These are phyloP conservation scores for Wasmannia auropunctata DNA, from an alignment of 1,140 invertebrate genomes.

Conservation along the genomic window DNA sequence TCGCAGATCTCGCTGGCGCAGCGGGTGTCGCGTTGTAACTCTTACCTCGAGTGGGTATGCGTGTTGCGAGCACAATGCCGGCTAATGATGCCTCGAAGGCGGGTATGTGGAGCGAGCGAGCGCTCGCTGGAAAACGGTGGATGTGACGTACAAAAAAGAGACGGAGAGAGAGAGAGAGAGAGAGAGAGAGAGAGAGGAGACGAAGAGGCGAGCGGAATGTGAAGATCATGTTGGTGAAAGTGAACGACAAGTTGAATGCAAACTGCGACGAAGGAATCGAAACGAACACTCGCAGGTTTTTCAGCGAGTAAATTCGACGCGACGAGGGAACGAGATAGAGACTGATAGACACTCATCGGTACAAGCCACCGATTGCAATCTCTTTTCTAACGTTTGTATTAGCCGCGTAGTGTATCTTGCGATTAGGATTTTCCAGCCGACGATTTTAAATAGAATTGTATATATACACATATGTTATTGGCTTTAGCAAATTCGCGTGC, in stretches of 20 bases:
- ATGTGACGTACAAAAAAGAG: constrained; percentile 57
- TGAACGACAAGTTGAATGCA: constrained; percentile 32
- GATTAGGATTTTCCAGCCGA: background rate
- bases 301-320: background rate
- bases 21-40: constrained; percentile 81
- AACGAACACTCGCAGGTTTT: background rate
- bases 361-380: background rate
- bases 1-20: constrained; percentile 79
- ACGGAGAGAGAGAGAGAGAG: constrained; percentile 35
- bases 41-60: constrained; percentile 76
- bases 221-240: constrained; percentile 42
- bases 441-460: background rate
- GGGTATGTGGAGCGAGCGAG: constrained; percentile 67
- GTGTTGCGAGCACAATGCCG: constrained; percentile 78
- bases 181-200: constrained; percentile 20
- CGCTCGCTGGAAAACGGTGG: constrained; percentile 27
- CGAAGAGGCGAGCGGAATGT: background rate
- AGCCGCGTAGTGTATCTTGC: background rate
- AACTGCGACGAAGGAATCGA: constrained; percentile 15
- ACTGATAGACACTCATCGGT: background rate
- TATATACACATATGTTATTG: background rate
- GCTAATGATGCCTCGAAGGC: constrained; percentile 80
- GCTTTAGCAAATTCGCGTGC: background rate
- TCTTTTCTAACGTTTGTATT: background rate
- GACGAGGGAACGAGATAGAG: constrained; percentile 10